A percentile compares a stretch with the other conserved stretches of the same genome.
These are phyloP conservation scores for Ephialtes manifestator DNA, from an alignment of 2,888 invertebrate species.

Conservation along the genomic window DNA sequence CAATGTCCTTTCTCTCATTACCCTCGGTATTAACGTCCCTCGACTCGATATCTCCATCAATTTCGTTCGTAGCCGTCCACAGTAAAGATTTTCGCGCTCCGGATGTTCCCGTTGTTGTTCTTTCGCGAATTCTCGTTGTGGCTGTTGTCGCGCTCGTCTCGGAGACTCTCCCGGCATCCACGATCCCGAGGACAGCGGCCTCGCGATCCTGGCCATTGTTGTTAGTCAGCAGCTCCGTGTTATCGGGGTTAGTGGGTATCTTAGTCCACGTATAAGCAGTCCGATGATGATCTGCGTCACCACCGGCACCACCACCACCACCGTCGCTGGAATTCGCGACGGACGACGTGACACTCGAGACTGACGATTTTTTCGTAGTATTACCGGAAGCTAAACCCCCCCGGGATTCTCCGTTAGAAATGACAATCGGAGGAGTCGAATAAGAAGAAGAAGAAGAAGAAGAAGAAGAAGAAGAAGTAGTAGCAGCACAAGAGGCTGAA, in stretches of 20 bases:
- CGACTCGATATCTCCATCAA: slow-evolving; percentile 50
- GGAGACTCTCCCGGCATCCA: slow-evolving; percentile 37
- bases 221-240: slow-evolving; percentile 80
- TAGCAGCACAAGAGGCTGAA: not conserved
- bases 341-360: not conserved
- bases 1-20: not conserved
- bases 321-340: slow-evolving; percentile 45
- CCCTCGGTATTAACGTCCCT: slow-evolving; percentile 51
- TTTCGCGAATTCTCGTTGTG: slow-evolving; percentile 28
- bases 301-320: slow-evolving; percentile 71
- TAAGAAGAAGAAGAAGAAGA: not conserved
- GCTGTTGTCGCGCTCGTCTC: not conserved
- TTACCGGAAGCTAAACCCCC: not conserved
- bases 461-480: not conserved
- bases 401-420: not conserved
- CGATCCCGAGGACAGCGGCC: slow-evolving; percentile 66
- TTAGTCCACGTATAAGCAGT: slow-evolving; percentile 78
- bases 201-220: slow-evolving; percentile 78
- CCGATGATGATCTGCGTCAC: slow-evolving; percentile 63
- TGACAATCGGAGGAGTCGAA: not conserved
- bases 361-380: slow-evolving; percentile 4
- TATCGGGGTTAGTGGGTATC: slow-evolving; percentile 81
- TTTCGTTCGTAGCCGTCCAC: slow-evolving; percentile 49
- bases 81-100: slow-evolving; percentile 43
- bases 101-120: not conserved